Conservation (phyloP, 2,113 vertebrate species). For the Phyllopteryx taeniolatus region DNA sequence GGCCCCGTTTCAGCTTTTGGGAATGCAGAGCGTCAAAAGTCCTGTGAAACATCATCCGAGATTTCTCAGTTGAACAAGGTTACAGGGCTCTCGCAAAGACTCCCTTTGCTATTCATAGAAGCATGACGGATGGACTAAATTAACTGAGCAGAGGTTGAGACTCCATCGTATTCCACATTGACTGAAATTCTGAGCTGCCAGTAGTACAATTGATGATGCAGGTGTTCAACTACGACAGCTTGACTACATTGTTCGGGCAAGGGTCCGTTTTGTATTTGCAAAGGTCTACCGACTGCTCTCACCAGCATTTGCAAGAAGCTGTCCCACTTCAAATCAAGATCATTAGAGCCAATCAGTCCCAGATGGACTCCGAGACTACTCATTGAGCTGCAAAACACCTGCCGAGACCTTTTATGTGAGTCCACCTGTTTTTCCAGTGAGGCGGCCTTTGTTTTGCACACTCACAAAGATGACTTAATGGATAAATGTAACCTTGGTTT, state of each 20-base stretch:
- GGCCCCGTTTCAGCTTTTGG: constrained; percentile 34
- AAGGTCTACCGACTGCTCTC: neutral
- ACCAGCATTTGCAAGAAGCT: constrained; percentile 26
- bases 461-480: constrained; percentile 11
- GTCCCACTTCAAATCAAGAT: constrained; percentile 31
- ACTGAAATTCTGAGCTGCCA: constrained; percentile 4
- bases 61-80: constrained; percentile 41
- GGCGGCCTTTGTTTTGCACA: constrained; percentile 28
- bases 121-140: constrained; percentile 35
- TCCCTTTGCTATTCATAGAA: constrained; percentile 50
- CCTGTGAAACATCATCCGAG: constrained; percentile 58
- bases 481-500: constrained; percentile 34
- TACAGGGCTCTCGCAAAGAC: constrained; percentile 39
- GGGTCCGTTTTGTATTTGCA: constrained; percentile 27
- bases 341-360: constrained; percentile 46
- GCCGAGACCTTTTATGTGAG: constrained; percentile 17
- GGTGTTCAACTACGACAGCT: constrained; percentile 25
- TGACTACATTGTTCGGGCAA: constrained; percentile 18
- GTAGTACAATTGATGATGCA: neutral
- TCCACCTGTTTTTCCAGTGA: constrained; percentile 12
- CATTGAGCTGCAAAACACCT: constrained; percentile 43
- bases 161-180: constrained; percentile 18
- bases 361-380: constrained; percentile 44
- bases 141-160: constrained; percentile 22
- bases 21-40: constrained; percentile 46